phyloP scores from a whole-genome alignment of 92 coral and sea anemone species.

The Porites divaricata region DNA sequence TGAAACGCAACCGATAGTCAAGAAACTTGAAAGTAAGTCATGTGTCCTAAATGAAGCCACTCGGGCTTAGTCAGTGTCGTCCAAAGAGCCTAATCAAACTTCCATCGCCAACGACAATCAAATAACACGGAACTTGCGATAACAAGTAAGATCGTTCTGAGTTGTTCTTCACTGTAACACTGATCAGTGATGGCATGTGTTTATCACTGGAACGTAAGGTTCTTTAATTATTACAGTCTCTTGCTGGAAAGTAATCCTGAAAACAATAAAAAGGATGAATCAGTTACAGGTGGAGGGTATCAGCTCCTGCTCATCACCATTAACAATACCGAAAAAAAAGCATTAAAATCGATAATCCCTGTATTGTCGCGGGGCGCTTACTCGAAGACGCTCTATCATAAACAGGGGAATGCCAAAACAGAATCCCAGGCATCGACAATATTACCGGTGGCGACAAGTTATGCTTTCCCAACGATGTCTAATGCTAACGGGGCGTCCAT shows the following conservation, averaged over 20 bases:
- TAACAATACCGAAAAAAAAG: too few species aligned
- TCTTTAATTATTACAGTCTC: slow-evolving; percentile 11
- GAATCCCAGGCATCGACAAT: too few species aligned
- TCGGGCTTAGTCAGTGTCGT: not conserved
- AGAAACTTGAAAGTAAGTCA: not conserved
- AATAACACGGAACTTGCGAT: not conserved
- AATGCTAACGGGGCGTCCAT: too few species aligned
- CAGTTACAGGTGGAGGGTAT: too few species aligned
- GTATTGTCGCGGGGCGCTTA: too few species aligned
- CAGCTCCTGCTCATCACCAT: too few species aligned
- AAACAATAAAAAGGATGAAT: not conserved
- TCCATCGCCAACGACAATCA: not conserved
- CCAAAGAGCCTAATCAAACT: not conserved
- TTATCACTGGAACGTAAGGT: not conserved
- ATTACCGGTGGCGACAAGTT: too few species aligned
- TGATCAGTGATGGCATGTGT: slow-evolving; percentile 9
- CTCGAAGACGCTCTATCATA: too few species aligned
- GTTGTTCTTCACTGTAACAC: not conserved
- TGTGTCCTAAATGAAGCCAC: not conserved
- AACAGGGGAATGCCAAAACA: too few species aligned
- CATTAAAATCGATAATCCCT: too few species aligned
- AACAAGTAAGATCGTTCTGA: not conserved
- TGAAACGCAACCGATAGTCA: not conserved
- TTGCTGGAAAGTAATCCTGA: not conserved
- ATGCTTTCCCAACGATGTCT: too few species aligned